These are phyloP conservation scores for Troilus luridus DNA, from an alignment of 2,888 invertebrate species.

Conservation along the genomic window DNA sequence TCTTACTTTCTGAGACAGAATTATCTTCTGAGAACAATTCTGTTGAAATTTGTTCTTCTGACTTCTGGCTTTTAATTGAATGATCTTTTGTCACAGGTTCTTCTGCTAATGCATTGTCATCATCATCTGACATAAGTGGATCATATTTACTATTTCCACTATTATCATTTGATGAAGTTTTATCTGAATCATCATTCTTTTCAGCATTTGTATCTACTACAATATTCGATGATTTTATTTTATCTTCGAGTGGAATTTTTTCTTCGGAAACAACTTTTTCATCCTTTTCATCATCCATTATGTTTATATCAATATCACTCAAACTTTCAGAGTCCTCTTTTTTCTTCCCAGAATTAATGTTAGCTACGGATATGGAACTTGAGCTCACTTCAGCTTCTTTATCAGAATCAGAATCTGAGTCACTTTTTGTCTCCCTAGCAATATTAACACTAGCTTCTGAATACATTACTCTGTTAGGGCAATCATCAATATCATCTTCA, in stretches of 20 bases:
- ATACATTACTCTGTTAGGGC: constrained; percentile 89
- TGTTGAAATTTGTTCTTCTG: constrained; percentile 29
- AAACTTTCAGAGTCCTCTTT: constrained; percentile 68
- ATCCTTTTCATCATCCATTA: constrained; percentile 68
- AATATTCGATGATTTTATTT: not conserved
- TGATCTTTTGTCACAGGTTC: constrained; percentile 1
- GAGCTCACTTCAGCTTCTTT: constrained; percentile 21
- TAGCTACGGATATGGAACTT: not conserved
- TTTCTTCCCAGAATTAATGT: not conserved
- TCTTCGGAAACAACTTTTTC: constrained; percentile 65
- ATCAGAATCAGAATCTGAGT: constrained; percentile 58
- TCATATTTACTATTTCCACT: constrained; percentile 12
- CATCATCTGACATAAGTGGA: constrained; percentile 23
- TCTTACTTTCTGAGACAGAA: constrained; percentile 29
- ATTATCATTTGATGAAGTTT: not conserved
- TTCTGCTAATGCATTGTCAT: constrained; percentile 22
- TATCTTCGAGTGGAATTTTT: not conserved
- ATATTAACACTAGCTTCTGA: constrained; percentile 85
- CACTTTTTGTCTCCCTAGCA: constrained; percentile 73
- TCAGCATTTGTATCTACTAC: not conserved
- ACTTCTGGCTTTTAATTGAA: not conserved
- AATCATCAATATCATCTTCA: constrained; percentile 72
- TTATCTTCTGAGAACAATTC: constrained; percentile 27
- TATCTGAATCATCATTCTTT: not conserved
- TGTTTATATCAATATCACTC: constrained; percentile 74